These are phyloP conservation scores for Catharus fuscescens DNA, from an alignment of 2,113 vertebrate genomes.

Conservation along the genomic window DNA sequence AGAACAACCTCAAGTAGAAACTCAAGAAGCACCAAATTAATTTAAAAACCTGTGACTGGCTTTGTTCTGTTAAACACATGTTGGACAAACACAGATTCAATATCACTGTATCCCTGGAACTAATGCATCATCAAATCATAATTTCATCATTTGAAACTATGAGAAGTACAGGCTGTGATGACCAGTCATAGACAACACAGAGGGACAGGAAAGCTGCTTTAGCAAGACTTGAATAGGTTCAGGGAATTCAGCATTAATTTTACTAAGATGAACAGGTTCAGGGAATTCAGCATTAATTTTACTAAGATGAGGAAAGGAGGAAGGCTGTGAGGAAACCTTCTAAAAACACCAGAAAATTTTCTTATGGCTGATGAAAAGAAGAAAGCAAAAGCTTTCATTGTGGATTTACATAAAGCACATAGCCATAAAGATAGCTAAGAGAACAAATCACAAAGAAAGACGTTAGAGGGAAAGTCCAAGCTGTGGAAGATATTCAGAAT, in stretches of 20 bases:
- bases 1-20: not conserved
- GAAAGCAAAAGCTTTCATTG: not conserved
- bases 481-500: not conserved
- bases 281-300: not conserved
- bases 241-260: not conserved
- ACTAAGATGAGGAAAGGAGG: not conserved
- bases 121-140: not conserved
- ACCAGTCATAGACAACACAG: not conserved
- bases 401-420: not conserved
- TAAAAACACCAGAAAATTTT: not conserved
- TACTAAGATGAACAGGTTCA: not conserved
- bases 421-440: not conserved
- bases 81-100: not conserved
- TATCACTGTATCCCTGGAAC: not conserved
- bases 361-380: not conserved
- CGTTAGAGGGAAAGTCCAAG: not conserved
- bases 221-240: not conserved
- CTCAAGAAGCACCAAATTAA: not conserved
- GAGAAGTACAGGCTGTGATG: not conserved
- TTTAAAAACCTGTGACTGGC: not conserved
- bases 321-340: not conserved
- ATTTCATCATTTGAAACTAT: not conserved
- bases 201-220: not conserved
- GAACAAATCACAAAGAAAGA: not conserved
- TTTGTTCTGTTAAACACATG: not conserved